Conservation (phyloP, 2,888 invertebrate species). For the Brachyptera putata region DNA sequence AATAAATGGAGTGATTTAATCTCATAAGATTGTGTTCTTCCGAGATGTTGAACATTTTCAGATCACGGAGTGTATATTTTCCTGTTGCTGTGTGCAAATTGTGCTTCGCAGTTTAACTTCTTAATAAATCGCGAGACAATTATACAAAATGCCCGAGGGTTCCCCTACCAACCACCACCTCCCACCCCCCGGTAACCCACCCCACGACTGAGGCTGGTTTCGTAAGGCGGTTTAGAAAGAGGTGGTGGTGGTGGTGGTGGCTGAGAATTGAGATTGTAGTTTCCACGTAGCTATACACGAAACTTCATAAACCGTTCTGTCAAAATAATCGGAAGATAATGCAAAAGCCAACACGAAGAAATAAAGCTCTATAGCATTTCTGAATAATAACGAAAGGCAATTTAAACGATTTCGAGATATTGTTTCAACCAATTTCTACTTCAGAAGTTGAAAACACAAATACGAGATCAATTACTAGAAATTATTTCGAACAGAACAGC, state of each 20-base stretch:
- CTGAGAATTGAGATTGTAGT: too few species aligned
- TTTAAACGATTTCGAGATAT: slow-evolving; percentile 15
- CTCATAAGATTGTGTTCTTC: too few species aligned
- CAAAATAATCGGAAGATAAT: slow-evolving; percentile 23
- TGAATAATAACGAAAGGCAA: slow-evolving; percentile 11
- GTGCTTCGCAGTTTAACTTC: slow-evolving; percentile 13
- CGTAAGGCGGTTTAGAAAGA: neutral
- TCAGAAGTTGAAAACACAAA: slow-evolving; percentile 7
- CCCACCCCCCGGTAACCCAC: neutral
- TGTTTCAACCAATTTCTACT: too few species aligned
- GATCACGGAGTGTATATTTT: neutral
- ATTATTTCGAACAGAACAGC: neutral
- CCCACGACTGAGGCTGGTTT: too few species aligned
- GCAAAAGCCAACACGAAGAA: slow-evolving; percentile 19
- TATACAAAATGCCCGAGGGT: slow-evolving; percentile 20
- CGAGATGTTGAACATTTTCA: neutral
- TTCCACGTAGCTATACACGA: neutral
- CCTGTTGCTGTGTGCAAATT: slow-evolving; percentile 7
- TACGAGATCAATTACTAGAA: neutral
- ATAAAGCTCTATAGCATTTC: neutral
- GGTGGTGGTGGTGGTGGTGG: neutral
- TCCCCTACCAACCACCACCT: neutral
- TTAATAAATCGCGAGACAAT: slow-evolving; percentile 26
- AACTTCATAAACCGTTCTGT: slow-evolving; percentile 21
- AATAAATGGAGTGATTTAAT: too few species aligned